Evolutionary conservation across 1,140 invertebrate species (phyloP).

Genomic region (Brachystomella parvula): DNA sequence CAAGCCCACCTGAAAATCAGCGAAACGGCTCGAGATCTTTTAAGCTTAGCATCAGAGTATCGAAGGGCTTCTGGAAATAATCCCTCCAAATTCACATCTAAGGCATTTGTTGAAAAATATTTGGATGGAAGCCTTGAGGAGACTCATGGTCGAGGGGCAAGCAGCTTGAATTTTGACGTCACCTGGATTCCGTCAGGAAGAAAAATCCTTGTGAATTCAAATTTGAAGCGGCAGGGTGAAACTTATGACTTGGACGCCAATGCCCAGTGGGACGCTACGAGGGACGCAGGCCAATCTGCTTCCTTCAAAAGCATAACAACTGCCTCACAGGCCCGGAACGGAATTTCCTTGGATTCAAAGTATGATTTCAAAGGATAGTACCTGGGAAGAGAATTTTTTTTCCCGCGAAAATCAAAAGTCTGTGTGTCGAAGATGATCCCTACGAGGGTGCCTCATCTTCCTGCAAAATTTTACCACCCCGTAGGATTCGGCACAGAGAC

Average conservation of each 20-base stretch:
- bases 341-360: conserved; percentile 27
- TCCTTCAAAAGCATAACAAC: conserved; percentile 24
- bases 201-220: conserved; percentile 15
- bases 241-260: conserved; percentile 22
- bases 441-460: too few relatives aligned
- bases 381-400: too few relatives aligned
- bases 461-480: too few relatives aligned
- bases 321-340: not conserved
- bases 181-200: conserved; percentile 25
- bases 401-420: too few relatives aligned
- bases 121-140: conserved; percentile 23
- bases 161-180: conserved; percentile 18
- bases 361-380: conserved; percentile 16
- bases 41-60: conserved; percentile 10
- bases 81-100: conserved; percentile 14
- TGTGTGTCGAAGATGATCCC: too few relatives aligned
- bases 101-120: conserved; percentile 22
- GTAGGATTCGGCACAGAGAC: too few relatives aligned
- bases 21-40: not conserved
- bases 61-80: not conserved
- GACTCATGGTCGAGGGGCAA: not conserved
- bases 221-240: conserved; percentile 12
- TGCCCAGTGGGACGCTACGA: conserved; percentile 33
- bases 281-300: conserved; percentile 21
- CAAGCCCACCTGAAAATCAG: not conserved